phyloP scores from a whole-genome alignment of 2,113 vertebrate species.

The Madoqua kirkii region DNA sequence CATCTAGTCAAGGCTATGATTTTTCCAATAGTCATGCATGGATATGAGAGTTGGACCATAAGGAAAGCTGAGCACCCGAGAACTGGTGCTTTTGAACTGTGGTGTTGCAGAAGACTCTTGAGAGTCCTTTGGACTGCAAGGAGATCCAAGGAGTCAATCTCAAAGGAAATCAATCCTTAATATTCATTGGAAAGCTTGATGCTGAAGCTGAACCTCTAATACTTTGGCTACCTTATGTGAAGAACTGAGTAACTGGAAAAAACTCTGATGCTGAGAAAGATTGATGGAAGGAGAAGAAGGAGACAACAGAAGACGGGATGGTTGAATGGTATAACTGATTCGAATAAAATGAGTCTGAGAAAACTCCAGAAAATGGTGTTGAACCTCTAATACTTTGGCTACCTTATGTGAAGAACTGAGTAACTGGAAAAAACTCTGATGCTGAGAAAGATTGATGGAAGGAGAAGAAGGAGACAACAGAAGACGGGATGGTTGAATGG shows the following conservation, averaged over 20 bases:
- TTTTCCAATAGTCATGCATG: neutral
- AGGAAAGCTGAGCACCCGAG: accelerated
- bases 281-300: neutral
- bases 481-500: neutral
- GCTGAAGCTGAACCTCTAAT: neutral
- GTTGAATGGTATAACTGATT: neutral
- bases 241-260: neutral
- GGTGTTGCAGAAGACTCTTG: neutral
- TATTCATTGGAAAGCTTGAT: neutral
- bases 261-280: neutral
- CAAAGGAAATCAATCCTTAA: neutral
- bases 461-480: neutral
- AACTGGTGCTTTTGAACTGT: neutral
- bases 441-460: neutral
- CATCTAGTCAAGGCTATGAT: neutral
- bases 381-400: neutral
- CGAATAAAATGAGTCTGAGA: neutral
- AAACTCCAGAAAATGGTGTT: neutral
- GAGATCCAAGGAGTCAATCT: neutral
- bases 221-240: neutral
- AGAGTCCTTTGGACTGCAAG: neutral
- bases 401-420: neutral
- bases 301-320: neutral
- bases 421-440: neutral
- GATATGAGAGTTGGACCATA: neutral